phyloP scores from a whole-genome alignment of 2,797 vertebrate genomes.

The Falco peregrinus region DNA sequence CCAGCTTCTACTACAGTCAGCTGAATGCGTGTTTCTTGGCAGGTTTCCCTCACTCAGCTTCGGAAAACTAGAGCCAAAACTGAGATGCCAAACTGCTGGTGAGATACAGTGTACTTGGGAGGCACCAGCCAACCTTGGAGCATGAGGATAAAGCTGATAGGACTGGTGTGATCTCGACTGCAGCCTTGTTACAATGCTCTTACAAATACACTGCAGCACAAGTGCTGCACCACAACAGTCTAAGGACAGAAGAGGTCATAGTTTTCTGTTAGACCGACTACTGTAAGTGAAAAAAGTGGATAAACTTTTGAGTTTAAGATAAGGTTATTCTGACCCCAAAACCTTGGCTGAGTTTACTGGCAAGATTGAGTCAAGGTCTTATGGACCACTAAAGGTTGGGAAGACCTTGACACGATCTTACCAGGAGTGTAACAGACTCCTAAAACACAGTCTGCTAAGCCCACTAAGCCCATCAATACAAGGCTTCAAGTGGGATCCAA shows the following conservation, averaged over 20 bases:
- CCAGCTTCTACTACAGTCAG: neutral
- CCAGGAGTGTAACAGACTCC: neutral
- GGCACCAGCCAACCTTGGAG: neutral
- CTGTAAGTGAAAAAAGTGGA: neutral
- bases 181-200: neutral
- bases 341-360: neutral
- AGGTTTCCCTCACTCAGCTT: neutral
- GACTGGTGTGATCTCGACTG: fast-evolving
- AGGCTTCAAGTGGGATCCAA: neutral
- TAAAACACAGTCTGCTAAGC: neutral
- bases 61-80: neutral
- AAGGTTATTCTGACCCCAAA: neutral
- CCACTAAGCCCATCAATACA: neutral
- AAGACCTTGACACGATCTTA: neutral
- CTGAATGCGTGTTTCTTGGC: neutral
- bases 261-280: neutral
- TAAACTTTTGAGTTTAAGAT: neutral
- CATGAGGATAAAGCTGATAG: neutral
- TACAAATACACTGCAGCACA: neutral
- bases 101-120: neutral
- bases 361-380: neutral
- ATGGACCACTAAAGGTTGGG: neutral
- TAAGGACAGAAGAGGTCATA: neutral
- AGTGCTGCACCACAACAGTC: neutral
- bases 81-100: neutral